Conservation (phyloP, 1,140 invertebrate species). For the Drosophila pruinosa region DNA sequence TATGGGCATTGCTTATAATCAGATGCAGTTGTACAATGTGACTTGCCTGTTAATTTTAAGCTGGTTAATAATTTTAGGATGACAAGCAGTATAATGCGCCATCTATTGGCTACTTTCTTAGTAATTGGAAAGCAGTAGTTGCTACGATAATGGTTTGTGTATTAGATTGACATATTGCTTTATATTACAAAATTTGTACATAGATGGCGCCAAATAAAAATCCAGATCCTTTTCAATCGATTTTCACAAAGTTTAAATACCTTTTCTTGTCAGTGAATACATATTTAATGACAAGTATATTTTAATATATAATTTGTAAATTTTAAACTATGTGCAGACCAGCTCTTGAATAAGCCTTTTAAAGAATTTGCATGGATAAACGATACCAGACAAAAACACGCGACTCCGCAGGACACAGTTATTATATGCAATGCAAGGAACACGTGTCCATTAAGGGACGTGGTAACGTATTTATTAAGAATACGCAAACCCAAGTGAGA, state of each 20-base stretch:
- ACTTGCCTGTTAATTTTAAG: too few relatives aligned
- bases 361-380: background rate
- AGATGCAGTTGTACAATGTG: too few relatives aligned
- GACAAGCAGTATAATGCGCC: background rate
- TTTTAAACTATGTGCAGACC: background rate
- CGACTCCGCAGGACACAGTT: slow-evolving; percentile 5
- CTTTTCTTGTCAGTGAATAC: background rate
- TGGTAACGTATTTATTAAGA: slow-evolving; percentile 23
- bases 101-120: background rate
- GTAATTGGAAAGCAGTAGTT: background rate
- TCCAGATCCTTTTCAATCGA: too few relatives aligned
- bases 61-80: background rate
- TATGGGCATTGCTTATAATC: too few relatives aligned
- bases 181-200: too few relatives aligned
- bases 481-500: slow-evolving; percentile 12
- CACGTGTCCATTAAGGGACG: slow-evolving; percentile 13
- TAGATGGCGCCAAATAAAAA: background rate
- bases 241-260: background rate
- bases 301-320: background rate
- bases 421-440: slow-evolving; percentile 33
- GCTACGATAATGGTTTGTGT: background rate
- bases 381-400: background rate
- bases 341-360: background rate
- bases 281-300: background rate
- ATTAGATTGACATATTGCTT: too few relatives aligned